A percentile compares a stretch with the other conserved stretches of the same genome.
These are phyloP conservation scores for Hypercompe scribonia DNA, from an alignment of 2,888 invertebrate species.

Conservation along the genomic window DNA sequence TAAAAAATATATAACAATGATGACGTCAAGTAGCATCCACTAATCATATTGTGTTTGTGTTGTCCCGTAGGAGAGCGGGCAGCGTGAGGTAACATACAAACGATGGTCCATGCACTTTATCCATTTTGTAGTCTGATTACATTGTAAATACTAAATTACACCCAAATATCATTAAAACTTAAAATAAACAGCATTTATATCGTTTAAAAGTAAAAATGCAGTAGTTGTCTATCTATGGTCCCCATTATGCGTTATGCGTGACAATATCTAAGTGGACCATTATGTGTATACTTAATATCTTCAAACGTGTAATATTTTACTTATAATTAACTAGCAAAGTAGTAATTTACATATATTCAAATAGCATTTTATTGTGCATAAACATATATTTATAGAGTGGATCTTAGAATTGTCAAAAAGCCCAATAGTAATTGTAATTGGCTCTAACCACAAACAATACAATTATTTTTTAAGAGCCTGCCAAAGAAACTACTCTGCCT, in stretches of 20 bases:
- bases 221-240: background rate
- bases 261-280: background rate
- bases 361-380: background rate
- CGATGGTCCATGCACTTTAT: conserved; percentile 80
- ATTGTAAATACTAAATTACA: conserved; percentile 48
- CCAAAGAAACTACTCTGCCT: too few species aligned
- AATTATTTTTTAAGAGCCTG: too few species aligned
- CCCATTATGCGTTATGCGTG: background rate
- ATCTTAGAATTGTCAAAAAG: too few species aligned
- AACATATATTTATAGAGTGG: too few species aligned
- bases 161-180: conserved; percentile 1
- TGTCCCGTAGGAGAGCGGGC: conserved; percentile 90
- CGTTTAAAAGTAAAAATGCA: background rate
- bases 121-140: conserved; percentile 67
- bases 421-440: background rate
- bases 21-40: conserved; percentile 36
- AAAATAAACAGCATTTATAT: background rate
- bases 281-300: conserved; percentile 2
- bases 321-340: background rate
- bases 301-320: conserved; percentile 2
- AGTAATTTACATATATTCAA: background rate
- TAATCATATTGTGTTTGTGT: conserved; percentile 79
- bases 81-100: conserved; percentile 88
- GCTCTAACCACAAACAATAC: background rate
- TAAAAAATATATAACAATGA: conserved; percentile 5